Percentiles rank a stretch among this genome's conserved stretches.
Evolutionary conservation across 1,140 invertebrate species (phyloP).

Genomic region (Diorhabda carinulata): DNA sequence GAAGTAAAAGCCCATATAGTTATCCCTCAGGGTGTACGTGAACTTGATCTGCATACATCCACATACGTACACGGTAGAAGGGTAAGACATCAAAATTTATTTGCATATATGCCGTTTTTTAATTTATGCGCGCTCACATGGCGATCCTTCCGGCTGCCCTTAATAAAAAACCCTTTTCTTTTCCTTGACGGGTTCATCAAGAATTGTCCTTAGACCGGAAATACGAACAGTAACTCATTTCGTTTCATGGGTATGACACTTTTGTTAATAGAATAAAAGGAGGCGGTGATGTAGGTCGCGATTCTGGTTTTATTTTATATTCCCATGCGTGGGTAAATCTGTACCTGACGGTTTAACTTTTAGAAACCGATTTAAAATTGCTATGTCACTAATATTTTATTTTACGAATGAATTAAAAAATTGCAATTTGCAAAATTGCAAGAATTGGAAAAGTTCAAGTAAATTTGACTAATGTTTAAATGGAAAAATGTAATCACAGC

Average conservation of each 20-base stretch:
- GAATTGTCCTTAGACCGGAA: slow-evolving; percentile 16
- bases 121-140: slow-evolving; percentile 14
- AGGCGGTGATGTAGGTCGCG: slow-evolving; percentile 8
- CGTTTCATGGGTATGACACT: slow-evolving; percentile 8
- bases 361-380: neutral
- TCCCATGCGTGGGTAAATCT: neutral
- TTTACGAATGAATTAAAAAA: too few species aligned
- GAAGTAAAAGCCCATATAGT: neutral
- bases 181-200: slow-evolving; percentile 15
- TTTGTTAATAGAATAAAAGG: slow-evolving; percentile 14
- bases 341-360: neutral
- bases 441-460: too few species aligned
- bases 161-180: slow-evolving; percentile 8
- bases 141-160: slow-evolving; percentile 4
- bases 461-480: too few species aligned
- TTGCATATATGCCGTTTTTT: slow-evolving; percentile 9
- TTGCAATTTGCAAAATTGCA: too few species aligned
- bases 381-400: too few species aligned
- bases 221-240: slow-evolving; percentile 15
- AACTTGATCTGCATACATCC: slow-evolving; percentile 11
- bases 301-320: neutral
- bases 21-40: slow-evolving; percentile 8
- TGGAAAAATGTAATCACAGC: too few species aligned
- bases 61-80: slow-evolving; percentile 7
- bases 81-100: slow-evolving; percentile 10